phyloP scores from a whole-genome alignment of 2,113 vertebrate species.

The Colistium nudipinnis region DNA sequence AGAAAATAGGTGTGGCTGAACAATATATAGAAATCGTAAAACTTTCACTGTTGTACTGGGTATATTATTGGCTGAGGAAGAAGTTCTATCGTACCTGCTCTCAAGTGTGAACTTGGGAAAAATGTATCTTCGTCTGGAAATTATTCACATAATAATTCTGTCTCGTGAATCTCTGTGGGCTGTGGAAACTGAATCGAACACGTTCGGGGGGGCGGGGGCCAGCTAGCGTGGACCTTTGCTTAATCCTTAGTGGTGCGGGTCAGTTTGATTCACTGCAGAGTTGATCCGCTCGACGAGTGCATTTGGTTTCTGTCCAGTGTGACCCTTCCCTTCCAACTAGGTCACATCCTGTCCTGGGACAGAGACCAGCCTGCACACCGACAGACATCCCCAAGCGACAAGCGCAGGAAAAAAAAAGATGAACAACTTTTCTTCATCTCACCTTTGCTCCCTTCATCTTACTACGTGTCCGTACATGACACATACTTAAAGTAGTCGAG shows the following conservation, averaged over 20 bases:
- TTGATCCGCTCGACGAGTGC: slow-evolving; percentile 35
- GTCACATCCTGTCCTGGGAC: slow-evolving; percentile 68
- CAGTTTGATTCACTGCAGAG: slow-evolving; percentile 41
- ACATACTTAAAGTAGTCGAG: slow-evolving; percentile 33
- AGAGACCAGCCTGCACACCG: slow-evolving; percentile 37
- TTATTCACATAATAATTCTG: slow-evolving; percentile 44
- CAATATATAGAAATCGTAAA: slow-evolving; percentile 22
- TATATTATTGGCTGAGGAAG: slow-evolving; percentile 13
- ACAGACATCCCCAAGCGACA: slow-evolving; percentile 48
- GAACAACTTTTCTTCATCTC: slow-evolving; percentile 52
- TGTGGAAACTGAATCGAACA: slow-evolving; percentile 37
- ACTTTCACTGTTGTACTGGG: slow-evolving; percentile 7
- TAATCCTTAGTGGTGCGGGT: slow-evolving; percentile 41
- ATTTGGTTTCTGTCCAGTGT: slow-evolving; percentile 61
- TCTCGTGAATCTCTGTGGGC: slow-evolving; percentile 22
- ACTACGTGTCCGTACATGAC: slow-evolving; percentile 2
- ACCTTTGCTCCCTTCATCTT: slow-evolving; percentile 39
- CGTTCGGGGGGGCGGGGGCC: slow-evolving; percentile 25
- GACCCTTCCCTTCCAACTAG: slow-evolving; percentile 60
- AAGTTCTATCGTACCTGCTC: slow-evolving; percentile 10
- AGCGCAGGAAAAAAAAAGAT: slow-evolving; percentile 37
- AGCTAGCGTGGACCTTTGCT: slow-evolving; percentile 22
- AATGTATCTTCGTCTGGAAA: slow-evolving; percentile 29
- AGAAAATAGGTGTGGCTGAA: slow-evolving; percentile 14
- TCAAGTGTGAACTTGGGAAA: slow-evolving; percentile 18